A percentile compares a stretch with the other conserved stretches of the same genome.
phyloP scores from a whole-genome alignment of 2,797 vertebrate species.

The Lates japonicus region DNA sequence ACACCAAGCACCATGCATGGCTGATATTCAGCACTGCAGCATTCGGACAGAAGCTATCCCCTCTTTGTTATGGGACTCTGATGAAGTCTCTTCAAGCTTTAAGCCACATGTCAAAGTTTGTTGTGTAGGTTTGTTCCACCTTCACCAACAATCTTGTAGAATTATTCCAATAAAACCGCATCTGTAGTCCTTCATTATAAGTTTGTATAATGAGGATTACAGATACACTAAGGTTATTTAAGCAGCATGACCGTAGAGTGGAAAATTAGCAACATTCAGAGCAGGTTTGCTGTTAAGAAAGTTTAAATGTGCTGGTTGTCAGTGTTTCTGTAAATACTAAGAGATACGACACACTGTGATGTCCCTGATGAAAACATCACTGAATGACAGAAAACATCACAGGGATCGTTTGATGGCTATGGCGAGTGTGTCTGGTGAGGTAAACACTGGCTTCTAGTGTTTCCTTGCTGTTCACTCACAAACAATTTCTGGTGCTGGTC shows the following conservation, averaged over 20 bases:
- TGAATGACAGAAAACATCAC: conserved; percentile 21
- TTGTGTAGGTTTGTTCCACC: conserved; percentile 28
- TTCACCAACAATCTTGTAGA: neutral
- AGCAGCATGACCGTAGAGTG: conserved; percentile 34
- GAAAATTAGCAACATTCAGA: conserved; percentile 32
- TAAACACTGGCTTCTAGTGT: conserved; percentile 4
- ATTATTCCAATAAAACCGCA: conserved; percentile 2
- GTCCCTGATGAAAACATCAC: conserved; percentile 11
- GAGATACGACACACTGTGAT: conserved; percentile 15
- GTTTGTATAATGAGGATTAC: conserved; percentile 22
- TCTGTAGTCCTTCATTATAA: conserved; percentile 12
- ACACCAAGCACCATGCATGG: conserved; percentile 3
- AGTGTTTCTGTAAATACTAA: conserved; percentile 34
- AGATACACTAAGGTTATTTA: conserved; percentile 16
- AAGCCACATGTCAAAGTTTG: neutral
- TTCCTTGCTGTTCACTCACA: conserved; percentile 21
- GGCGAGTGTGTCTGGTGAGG: neutral
- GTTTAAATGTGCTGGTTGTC: conserved; percentile 41
- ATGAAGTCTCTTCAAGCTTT: neutral
- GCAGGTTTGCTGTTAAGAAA: conserved; percentile 15
- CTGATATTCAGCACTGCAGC: conserved; percentile 28
- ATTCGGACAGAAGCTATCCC: conserved; percentile 5
- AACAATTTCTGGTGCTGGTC: neutral
- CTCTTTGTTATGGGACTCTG: neutral
- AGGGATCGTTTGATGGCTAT: conserved; percentile 25